Evolutionary conservation across 1,140 invertebrate genomes (phyloP).

Genomic region (Penaeus japonicus): DNA sequence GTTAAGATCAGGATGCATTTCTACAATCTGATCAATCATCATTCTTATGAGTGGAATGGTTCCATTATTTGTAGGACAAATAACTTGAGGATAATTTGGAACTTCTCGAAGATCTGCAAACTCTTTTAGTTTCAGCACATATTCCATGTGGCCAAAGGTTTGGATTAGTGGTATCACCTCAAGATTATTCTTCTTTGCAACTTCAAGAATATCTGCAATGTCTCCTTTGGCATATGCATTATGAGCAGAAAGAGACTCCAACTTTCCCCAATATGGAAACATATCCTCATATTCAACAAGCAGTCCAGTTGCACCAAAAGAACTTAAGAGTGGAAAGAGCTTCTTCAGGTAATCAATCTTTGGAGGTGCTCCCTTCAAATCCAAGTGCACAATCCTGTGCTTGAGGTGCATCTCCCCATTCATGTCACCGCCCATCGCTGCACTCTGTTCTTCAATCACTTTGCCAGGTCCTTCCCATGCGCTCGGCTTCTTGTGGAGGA

Average conservation of each 20-base stretch:
- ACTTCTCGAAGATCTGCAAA: conserved; percentile 82
- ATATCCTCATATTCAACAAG: conserved; percentile 97
- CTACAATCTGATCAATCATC: conserved; percentile 82
- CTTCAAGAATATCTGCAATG: conserved; percentile 71
- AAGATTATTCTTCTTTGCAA: conserved; percentile 74
- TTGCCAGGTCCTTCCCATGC: conserved; percentile 23
- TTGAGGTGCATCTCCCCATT: conserved; percentile 35
- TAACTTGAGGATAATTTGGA: conserved; percentile 78
- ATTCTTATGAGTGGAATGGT: conserved; percentile 76
- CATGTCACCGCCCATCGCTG: conserved; percentile 16
- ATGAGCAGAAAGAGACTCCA: conserved; percentile 74
- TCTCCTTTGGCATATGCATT: conserved; percentile 81
- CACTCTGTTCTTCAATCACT: conserved; percentile 14
- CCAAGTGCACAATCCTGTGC: conserved; percentile 63
- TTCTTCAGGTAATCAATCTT: conserved; percentile 62
- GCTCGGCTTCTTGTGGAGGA: conserved; percentile 38
- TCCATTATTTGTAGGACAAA: conserved; percentile 80
- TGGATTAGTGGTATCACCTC: conserved; percentile 91
- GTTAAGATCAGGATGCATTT: conserved; percentile 65
- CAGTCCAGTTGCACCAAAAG: conserved; percentile 68
- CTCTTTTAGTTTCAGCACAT: conserved; percentile 82
- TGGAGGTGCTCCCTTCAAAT: conserved; percentile 67
- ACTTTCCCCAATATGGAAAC: conserved; percentile 85
- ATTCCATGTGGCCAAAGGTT: conserved; percentile 95
- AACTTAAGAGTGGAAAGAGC: conserved; percentile 66